Percentiles rank a stretch among this genome's conserved stretches.
Evolutionary conservation across 2,888 invertebrate genomes (phyloP).

Genomic region (Hydrotaea diabolus): DNA sequence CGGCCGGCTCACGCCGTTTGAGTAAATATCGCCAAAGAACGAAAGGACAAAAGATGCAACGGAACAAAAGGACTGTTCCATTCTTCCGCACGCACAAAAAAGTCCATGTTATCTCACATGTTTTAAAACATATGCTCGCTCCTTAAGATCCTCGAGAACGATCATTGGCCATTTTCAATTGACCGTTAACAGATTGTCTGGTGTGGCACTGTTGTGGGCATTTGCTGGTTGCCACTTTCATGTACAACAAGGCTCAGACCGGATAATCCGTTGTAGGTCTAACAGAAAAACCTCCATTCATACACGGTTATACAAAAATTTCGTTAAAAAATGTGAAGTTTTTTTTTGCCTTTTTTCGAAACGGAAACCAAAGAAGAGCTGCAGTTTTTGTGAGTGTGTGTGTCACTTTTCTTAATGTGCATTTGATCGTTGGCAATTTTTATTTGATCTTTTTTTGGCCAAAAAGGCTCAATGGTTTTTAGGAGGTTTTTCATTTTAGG

Average conservation of each 20-base stretch:
- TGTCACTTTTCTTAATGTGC: conserved; percentile 34
- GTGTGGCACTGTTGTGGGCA: conserved; percentile 17
- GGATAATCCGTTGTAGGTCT: conserved; percentile 74
- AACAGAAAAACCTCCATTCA: conserved; percentile 34
- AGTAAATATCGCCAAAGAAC: conserved; percentile 1
- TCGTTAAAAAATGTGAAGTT: conserved; percentile 14
- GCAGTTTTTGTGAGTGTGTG: too few relatives aligned
- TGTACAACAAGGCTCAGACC: conserved; percentile 76
- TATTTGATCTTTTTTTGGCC: conserved; percentile 43
- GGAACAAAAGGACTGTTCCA: conserved; percentile 9
- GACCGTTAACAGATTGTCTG: conserved; percentile 73
- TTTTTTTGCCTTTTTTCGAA: not conserved
- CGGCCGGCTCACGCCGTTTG: conserved; percentile 44
- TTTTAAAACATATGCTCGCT: conserved; percentile 53
- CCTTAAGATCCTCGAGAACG: conserved; percentile 56
- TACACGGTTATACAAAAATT: not conserved
- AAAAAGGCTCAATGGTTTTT: not conserved
- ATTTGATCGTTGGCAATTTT: conserved; percentile 50
- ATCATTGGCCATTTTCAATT: conserved; percentile 76
- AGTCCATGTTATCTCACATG: conserved; percentile 61
- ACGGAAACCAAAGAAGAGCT: conserved; percentile 46
- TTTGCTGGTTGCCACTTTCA: conserved; percentile 65
- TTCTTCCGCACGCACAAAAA: not conserved
- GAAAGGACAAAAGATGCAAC: not conserved
- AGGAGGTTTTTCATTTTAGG: not conserved